Percentiles rank a stretch among this genome's conserved stretches.
Conservation (phyloP, 2,888 invertebrate genomes). For the Diarsia rubi region DNA sequence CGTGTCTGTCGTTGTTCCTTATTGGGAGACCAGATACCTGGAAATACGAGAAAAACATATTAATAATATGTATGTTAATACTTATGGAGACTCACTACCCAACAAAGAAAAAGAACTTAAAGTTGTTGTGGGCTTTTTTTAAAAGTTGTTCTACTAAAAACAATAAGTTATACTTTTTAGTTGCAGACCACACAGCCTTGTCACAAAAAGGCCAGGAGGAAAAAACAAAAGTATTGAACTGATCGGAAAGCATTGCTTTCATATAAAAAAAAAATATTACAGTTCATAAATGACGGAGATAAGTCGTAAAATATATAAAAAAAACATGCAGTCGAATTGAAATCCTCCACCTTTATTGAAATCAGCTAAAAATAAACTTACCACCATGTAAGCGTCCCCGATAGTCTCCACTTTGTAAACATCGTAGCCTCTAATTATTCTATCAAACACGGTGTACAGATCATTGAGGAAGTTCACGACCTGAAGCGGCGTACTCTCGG, state of each 20-base stretch:
- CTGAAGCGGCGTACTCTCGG: conserved; percentile 97
- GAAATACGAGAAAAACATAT: conserved; percentile 35
- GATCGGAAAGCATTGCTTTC: no score
- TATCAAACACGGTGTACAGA: conserved; percentile 98
- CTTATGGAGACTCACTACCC: background rate
- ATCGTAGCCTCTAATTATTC: conserved; percentile 98
- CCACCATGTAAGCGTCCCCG: conserved; percentile 94
- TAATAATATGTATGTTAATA: background rate
- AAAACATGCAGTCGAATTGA: no score
- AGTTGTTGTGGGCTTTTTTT: no score
- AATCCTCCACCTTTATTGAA: no score
- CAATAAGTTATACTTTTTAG: no score
- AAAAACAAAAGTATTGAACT: no score
- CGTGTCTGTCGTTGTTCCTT: conserved; percentile 96
- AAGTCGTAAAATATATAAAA: no score
- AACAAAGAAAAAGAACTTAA: background rate
- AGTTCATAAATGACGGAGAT: no score
- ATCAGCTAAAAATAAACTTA: conserved; percentile 76
- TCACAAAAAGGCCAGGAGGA: no score
- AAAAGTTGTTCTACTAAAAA: no score
- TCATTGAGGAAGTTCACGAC: conserved; percentile 99
- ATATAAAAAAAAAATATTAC: no score
- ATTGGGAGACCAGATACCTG: conserved; percentile 97
- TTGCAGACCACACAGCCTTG: no score
- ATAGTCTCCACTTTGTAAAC: conserved; percentile 99